These are phyloP conservation scores for Brachionus calyciflorus DNA, from an alignment of 1,140 invertebrate species.

Conservation along the genomic window DNA sequence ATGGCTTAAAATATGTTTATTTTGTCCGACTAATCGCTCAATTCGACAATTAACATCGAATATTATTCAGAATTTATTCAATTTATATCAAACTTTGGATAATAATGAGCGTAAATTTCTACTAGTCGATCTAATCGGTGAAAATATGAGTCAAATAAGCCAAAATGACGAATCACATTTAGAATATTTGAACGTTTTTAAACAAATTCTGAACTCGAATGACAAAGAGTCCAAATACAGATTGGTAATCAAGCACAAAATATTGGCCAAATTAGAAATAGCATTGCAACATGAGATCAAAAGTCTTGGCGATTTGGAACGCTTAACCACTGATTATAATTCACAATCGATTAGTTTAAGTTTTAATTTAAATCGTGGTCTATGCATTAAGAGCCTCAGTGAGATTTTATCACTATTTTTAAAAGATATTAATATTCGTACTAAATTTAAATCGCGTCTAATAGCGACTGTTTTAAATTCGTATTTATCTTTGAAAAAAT, in stretches of 20 bases:
- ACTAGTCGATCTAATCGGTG: slow-evolving; percentile 81
- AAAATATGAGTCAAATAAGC: background rate
- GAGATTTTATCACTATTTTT: slow-evolving; percentile 77
- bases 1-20: slow-evolving; percentile 24
- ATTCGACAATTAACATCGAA: background rate
- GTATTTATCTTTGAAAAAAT: slow-evolving; percentile 80
- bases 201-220: background rate
- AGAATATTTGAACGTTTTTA: slow-evolving; percentile 4
- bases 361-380: slow-evolving; percentile 62
- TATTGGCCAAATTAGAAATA: slow-evolving; percentile 73
- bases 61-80: slow-evolving; percentile 33
- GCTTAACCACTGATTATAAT: slow-evolving; percentile 53
- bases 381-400: slow-evolving; percentile 78
- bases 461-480: slow-evolving; percentile 86
- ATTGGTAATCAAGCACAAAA: slow-evolving; percentile 74
- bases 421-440: slow-evolving; percentile 69
- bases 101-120: slow-evolving; percentile 14
- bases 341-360: background rate
- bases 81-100: background rate
- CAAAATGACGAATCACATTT: background rate
- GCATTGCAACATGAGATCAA: slow-evolving; percentile 82
- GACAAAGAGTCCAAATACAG: slow-evolving; percentile 69
- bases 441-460: slow-evolving; percentile 81
- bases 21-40: background rate
- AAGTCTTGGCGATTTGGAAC: slow-evolving; percentile 77